phyloP scores from a whole-genome alignment of 2,113 vertebrate species.

The Mesocricetus auratus region DNA sequence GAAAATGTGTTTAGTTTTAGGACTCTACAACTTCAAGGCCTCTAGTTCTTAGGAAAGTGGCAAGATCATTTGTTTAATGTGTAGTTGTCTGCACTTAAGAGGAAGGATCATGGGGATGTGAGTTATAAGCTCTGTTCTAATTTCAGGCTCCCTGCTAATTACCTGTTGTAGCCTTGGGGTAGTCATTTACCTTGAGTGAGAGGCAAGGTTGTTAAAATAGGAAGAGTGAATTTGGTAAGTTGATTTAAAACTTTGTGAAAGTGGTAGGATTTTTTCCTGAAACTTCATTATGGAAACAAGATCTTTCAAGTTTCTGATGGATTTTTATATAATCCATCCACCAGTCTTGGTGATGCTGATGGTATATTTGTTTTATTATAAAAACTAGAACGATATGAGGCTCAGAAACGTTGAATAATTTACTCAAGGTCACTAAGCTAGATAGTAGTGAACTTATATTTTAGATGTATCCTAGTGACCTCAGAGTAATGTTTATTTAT shows the following conservation, averaged over 20 bases:
- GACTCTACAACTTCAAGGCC: neutral
- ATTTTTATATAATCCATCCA: neutral
- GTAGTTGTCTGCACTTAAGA: neutral
- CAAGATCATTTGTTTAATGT: neutral
- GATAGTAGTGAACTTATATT: neutral
- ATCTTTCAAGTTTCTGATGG: neutral
- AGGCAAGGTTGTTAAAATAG: neutral
- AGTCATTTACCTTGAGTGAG: neutral
- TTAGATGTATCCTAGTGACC: neutral
- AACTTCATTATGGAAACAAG: neutral
- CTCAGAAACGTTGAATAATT: neutral
- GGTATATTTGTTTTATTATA: neutral
- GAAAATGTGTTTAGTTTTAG: neutral
- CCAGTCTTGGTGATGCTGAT: neutral
- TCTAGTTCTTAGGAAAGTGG: neutral
- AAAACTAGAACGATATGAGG: neutral
- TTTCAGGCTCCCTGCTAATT: neutral
- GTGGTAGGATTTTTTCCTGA: neutral
- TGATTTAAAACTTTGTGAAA: constrained; percentile 31
- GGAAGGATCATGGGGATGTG: neutral
- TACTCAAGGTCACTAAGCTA: neutral
- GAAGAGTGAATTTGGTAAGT: neutral
- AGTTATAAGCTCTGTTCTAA: neutral
- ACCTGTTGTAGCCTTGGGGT: neutral
- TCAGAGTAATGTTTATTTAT: neutral